Evolutionary conservation across 2,888 invertebrate species (phyloP), one percentile per base, ranked within the genome.

Genomic region (Heliothis peltigera): DNA sequence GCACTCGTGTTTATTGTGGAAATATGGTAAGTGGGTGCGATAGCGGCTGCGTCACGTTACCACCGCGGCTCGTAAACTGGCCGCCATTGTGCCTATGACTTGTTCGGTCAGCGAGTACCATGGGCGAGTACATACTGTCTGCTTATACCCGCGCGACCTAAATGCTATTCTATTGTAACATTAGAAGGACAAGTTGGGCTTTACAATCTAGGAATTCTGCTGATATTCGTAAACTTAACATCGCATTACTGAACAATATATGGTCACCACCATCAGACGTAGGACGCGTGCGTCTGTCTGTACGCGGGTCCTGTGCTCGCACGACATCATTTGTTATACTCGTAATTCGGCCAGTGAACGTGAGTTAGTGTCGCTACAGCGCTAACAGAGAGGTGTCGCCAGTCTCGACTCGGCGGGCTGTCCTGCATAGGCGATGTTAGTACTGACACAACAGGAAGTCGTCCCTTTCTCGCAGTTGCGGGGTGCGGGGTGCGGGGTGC

Each of bases 11-110:
- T 78, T 74, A 79, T 65, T 57, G 63, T 74, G 46, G 46, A 79
- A 79, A 77, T 78, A 77, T 78, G 78, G 55, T 69, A 72, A 77
- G 80, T 65, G 72, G 58, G 60, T 70, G 67, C 60, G 75, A 75
- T 78, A 75, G 72, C 62, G 72, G 54, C 46, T 39, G 58, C 63
- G 57, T 53, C 55, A 48, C 63, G 46, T 61, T 49, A 49, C 65
- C 53, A 49, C 61, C 39, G 64, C 55, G 62, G 75, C 61, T 72
- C 79, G 79, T 75, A 70, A 75, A 71, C 63, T 71, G 79, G 49
- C 77, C 69, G 55, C 67, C 63, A 58, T 54, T 65, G 73, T 70
- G 63, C 53, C 60, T 53, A 21, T 43, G 72, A 63, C 59, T 62
- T 46, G 72, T 73, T 35, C 64, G 69, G 73, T 35, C 77, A 64